These are phyloP conservation scores for Porites evermanni DNA, from an alignment of 92 coral and sea anemone species.

Conservation along the genomic window DNA sequence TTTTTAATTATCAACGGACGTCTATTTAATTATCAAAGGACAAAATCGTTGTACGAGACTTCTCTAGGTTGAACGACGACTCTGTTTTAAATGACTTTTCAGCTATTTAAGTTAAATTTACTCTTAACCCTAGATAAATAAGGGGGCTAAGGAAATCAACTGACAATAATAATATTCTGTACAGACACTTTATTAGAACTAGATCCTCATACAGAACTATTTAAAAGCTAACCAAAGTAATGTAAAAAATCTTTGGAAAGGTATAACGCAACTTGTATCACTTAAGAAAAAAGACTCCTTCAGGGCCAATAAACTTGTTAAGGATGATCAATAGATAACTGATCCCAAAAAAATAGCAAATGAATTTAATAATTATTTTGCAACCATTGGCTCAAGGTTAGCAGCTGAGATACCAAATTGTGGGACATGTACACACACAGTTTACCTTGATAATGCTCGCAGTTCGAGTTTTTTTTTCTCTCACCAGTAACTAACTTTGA, in stretches of 20 bases:
- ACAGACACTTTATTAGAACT: slow-evolving; percentile 28
- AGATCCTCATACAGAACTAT: slow-evolving; percentile 24
- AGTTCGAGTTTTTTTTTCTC: slow-evolving; percentile 39
- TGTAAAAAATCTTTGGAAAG: too few relatives aligned
- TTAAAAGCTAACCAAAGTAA: too few relatives aligned
- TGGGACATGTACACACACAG: not conserved
- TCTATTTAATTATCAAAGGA: too few relatives aligned
- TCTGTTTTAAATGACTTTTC: too few relatives aligned
- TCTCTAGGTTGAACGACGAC: too few relatives aligned
- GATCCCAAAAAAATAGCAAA: too few relatives aligned
- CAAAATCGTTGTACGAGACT: too few relatives aligned
- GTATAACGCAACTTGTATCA: too few relatives aligned
- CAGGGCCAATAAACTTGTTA: too few relatives aligned
- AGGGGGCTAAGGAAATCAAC: slow-evolving; percentile 46
- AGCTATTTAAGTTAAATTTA: not conserved
- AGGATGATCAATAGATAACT: too few relatives aligned
- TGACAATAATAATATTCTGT: slow-evolving; percentile 40
- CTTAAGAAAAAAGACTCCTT: too few relatives aligned
- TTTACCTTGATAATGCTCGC: slow-evolving; percentile 11
- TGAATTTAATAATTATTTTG: slow-evolving; percentile 24
- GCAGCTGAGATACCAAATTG: slow-evolving; percentile 30
- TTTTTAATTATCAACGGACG: too few relatives aligned
- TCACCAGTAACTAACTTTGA: slow-evolving; percentile 46
- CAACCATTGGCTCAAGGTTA: slow-evolving; percentile 36
- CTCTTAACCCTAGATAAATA: slow-evolving; percentile 64